Evolutionary conservation across 2,888 invertebrate species (phyloP), one percentile per base, ranked within the genome.

Genomic region (Melieria picta): DNA sequence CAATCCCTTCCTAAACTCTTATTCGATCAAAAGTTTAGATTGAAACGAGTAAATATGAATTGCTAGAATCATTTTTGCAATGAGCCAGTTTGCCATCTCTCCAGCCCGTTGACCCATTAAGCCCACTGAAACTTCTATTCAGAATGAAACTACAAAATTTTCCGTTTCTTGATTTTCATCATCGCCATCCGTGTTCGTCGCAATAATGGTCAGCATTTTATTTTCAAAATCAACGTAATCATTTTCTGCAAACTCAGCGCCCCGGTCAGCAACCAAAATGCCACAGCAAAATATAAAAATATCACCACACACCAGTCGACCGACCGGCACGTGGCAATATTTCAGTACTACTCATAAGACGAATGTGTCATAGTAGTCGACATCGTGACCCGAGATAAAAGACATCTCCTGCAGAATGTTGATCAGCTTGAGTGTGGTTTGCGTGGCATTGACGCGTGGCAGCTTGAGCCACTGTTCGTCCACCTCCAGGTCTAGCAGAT

Each of bases 371-470:
- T 85, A 82, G 77, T 84, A 85, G 78, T 85, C 85, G 60, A 85
- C 82, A 72, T 85, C 85, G 69, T 85, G 85, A 4, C 85, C 85
- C 47, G 85, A 85, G 5, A 84, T 83, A 62, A 85, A 85, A 16
- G 84, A 80, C 64, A 79, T 81, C 67, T 79, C 72, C 75, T 85
- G 81, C 75, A 85, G 77, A 47, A 85, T 85, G 70, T 82, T 84
- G 66, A 85, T 82, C 55, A 85, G 77, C 68, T 84, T 82, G 1
- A 84, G 78, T 3, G 81, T 78, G 5, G 83, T 75, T 61, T 84
- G 79, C 55, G 75, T 57, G 3, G 85, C 82, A 61, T 80, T 72
- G 6, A 82, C 78, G 13, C 80, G 78, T 42, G 80, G 79, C 65
- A 78, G 10, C 16, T 77, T 72, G 43, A 75, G 65, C 9, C 76